Evolutionary conservation across 1,140 invertebrate species (phyloP).

Genomic region (Listronotus bonariensis): DNA sequence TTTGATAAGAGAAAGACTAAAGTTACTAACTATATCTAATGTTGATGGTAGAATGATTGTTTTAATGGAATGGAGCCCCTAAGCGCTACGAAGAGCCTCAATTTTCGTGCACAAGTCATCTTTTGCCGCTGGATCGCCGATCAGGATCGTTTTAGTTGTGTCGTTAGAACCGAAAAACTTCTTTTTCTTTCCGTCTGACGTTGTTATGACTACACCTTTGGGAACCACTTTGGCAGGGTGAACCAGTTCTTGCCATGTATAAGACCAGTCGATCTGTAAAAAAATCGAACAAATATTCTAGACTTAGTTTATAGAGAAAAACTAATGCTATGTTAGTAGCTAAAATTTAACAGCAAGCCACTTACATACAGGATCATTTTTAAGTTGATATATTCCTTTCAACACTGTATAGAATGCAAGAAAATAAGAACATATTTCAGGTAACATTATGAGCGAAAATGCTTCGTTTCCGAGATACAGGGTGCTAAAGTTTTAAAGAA

Average conservation of each 20-base stretch:
- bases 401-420: no score
- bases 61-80: neutral
- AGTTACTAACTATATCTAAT: neutral
- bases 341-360: no score
- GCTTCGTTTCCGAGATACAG: no score
- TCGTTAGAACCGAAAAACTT: conserved; percentile 60
- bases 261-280: conserved; percentile 64
- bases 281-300: conserved; percentile 12
- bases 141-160: conserved; percentile 59
- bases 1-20: no score
- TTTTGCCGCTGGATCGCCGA: conserved; percentile 51
- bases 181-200: conserved; percentile 58
- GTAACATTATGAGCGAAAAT: no score
- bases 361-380: no score
- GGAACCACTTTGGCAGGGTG: conserved; percentile 60
- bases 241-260: conserved; percentile 65
- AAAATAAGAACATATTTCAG: no score
- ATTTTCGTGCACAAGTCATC: conserved; percentile 48
- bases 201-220: conserved; percentile 60
- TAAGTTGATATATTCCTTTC: no score
- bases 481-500: no score
- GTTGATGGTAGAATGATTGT: neutral
- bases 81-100: conserved; percentile 39
- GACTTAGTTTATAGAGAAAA: no score
- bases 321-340: no score